phyloP scores from a whole-genome alignment of 2,113 vertebrate genomes.

The Arenaria interpres region DNA sequence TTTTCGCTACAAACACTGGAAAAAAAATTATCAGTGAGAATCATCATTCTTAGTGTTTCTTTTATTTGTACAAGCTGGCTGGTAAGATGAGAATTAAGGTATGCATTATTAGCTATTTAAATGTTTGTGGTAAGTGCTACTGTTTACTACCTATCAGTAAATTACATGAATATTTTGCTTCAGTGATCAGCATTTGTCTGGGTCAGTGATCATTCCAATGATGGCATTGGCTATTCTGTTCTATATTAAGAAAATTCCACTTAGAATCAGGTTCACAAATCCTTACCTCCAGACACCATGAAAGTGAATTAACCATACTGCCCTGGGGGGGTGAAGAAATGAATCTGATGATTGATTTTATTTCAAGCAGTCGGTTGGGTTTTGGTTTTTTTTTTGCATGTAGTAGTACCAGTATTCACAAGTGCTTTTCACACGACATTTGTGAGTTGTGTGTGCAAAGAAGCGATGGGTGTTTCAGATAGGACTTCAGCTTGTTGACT shows the following conservation, averaged over 20 bases:
- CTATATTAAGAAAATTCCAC: constrained; percentile 30
- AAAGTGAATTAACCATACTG: constrained; percentile 28
- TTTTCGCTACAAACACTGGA: constrained; percentile 60
- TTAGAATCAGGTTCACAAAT: constrained; percentile 68
- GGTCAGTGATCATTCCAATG: constrained; percentile 34
- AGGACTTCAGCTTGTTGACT: constrained; percentile 44
- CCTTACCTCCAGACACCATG: constrained; percentile 61
- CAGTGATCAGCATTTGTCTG: constrained; percentile 59
- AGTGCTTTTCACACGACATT: constrained; percentile 74
- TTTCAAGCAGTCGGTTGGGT: constrained; percentile 51
- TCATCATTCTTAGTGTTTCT: constrained; percentile 53
- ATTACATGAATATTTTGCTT: constrained; percentile 64
- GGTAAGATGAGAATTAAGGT: constrained; percentile 60
- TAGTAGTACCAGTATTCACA: constrained; percentile 63
- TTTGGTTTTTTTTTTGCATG: constrained; percentile 74
- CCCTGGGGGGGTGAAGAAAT: constrained; percentile 50
- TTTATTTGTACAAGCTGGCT: constrained; percentile 63
- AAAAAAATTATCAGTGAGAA: constrained; percentile 44
- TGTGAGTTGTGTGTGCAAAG: constrained; percentile 62
- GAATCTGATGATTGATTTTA: constrained; percentile 59
- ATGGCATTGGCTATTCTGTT: constrained; percentile 26
- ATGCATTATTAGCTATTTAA: constrained; percentile 69
- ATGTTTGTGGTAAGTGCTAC: constrained; percentile 53
- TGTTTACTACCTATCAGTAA: constrained; percentile 60
- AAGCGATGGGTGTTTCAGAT: constrained; percentile 48